Base-by-base conservation (phyloP, 2,113 vertebrate species). In the Spea multiplicata region DNA sequence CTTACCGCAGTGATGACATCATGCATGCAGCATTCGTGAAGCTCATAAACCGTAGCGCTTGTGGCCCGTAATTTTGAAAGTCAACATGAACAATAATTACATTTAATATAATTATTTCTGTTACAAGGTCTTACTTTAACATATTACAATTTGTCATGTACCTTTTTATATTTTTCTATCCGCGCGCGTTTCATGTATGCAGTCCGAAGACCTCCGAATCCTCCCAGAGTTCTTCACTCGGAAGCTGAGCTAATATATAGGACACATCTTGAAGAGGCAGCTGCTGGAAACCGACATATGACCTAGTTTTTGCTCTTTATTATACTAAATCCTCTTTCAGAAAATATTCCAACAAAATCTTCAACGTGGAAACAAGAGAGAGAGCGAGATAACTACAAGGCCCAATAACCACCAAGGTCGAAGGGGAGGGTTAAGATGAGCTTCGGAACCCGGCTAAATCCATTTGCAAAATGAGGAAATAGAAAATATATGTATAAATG, bases 211-310 rank as follows among this genome's bases (percentile, higher is more conserved):
- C 55, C 55, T 59, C 6, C 4, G 55, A 59, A 71, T 50, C 17
- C 65, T 68, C 59, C 68, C 17, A 9, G 66, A 44, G 64, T 72
- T 50, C 67, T 71, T 65, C 48, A n/a, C 14, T 62, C 47, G 9
- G 68, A 71, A 78, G 53, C 76, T 14, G 13, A 13, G 59, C 49
- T 66, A 66, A 79, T 79, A 79, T 73, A 66, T 79, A 52, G 76
- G 76, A 73, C 69, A 79, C 76, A 73, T 79, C 76, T 79, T 79
- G 61, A 73, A 48, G 49, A 72, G 69, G 55, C 70, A 73, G 61
- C 69, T 79, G 76, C 76, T 79, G 76, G 48, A 73, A 73, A 79
- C 69, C 65, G 76, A 73, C 76, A 79, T 79, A 69, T 79, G 76
- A 79, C 76, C 76, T 79, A 79, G 69, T 73, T 79, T 73, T 44